Base-by-base conservation (phyloP, 30 jellyfish, hydroid and myxozoan species). In the Thelohanellus kitauei region DNA sequence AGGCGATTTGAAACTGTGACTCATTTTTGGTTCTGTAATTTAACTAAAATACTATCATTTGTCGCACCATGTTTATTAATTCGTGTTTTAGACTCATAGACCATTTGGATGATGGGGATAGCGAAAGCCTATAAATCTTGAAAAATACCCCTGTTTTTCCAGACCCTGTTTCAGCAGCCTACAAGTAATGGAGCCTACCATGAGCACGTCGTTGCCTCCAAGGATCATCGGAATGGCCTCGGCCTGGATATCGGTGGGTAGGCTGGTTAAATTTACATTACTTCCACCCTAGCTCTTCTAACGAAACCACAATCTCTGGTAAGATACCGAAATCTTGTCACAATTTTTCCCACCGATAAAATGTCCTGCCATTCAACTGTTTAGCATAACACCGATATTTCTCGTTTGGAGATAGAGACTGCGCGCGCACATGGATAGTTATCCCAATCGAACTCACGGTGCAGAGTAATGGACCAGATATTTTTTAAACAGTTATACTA, bases 91-190 rank as follows among this genome's bases (percentile, higher is more conserved):
- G 55, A 61, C 48, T 73, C 93, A 51, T 73, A 67, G 21, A 67
- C 93, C 44, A 73, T 40, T 39, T 73, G 93, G 20, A 73, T 73
- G 4, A 73, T 75, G 3, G 93, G 93, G 21, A 73, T 40, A 34
- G 85, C 62, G 43, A 73, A 73, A 9, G 93, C 93, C 93, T 73
- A 45, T 17, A 16, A 20, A 33, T 29, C 17, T 13, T 13, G 45
- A 20, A 16, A 40, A 64, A 13, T 44, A 73, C 93, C 47, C 93
- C 93, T 3, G 93, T 73, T 51, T 73, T 73, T 27, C 93, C 93
- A 73, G 87, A 61, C 1, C 93, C 93, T 23, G 93, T 73, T 34
- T 73, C 93, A 2, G 93, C 93, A 29, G 93, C 93, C 93, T 73
- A n/a, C 2, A 40, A 38, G 13, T 41, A 37, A 23, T 32, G 52